A percentile compares a stretch with the other conserved stretches of the same genome.
Conservation (phyloP, 2,888 invertebrate genomes). For the Drosophila setosimentum region DNA sequence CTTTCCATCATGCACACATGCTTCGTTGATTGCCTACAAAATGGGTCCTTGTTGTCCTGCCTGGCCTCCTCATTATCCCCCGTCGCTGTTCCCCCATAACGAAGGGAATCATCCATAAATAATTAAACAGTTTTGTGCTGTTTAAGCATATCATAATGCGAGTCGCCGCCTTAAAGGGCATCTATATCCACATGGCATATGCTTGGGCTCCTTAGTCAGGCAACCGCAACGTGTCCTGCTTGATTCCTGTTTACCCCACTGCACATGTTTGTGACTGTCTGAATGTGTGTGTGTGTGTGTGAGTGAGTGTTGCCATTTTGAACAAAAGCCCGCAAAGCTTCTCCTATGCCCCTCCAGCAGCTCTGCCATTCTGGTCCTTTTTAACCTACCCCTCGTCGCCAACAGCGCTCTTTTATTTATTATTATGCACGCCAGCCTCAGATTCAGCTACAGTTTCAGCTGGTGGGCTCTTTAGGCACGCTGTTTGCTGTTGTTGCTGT, state of each 20-base stretch:
- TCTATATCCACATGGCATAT: conserved; percentile 39
- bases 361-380: conserved; percentile 63
- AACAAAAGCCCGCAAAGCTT: conserved; percentile 67
- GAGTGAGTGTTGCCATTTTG: conserved; percentile 53
- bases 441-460: conserved; percentile 5
- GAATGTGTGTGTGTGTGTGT: conserved; percentile 13
- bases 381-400: conserved; percentile 20
- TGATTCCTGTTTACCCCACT: conserved; percentile 38
- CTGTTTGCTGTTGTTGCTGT: conserved; percentile 20
- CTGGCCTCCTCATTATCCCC: not conserved
- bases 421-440: conserved; percentile 72
- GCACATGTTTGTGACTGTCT: conserved; percentile 19
- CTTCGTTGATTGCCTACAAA: conserved; percentile 52
- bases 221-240: conserved; percentile 42
- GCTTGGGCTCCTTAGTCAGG: conserved; percentile 40
- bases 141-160: conserved; percentile 81
- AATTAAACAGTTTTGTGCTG: conserved; percentile 83
- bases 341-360: conserved; percentile 44
- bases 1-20: conserved; percentile 37
- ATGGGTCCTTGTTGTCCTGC: conserved; percentile 9
- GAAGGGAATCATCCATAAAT: conserved; percentile 73
- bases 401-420: conserved; percentile 74
- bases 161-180: conserved; percentile 71
- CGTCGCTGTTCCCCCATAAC: not conserved
- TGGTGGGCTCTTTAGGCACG: conserved; percentile 23